Evolutionary conservation across 2,888 invertebrate species (phyloP).

Genomic region (Mimas tiliae): DNA sequence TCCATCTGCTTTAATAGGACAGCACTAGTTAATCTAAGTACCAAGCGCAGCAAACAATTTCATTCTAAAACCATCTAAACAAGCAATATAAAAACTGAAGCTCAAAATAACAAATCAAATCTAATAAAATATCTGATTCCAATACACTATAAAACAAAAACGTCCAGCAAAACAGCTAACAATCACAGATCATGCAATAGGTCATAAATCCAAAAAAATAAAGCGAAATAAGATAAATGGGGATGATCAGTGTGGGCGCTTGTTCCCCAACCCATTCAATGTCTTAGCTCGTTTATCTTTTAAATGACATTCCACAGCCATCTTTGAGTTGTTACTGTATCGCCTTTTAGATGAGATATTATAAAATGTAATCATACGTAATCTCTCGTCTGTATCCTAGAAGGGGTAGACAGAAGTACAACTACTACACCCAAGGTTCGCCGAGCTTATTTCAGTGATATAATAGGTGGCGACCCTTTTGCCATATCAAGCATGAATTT

Average conservation of each 20-base stretch:
- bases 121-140: background rate
- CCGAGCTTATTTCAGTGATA: no score
- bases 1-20: no score
- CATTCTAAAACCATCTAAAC: no score
- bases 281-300: conserved; percentile 28
- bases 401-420: no score
- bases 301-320: conserved; percentile 19
- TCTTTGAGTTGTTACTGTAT: background rate
- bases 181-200: background rate
- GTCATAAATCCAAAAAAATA: conserved; percentile 8
- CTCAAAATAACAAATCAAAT: background rate
- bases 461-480: no score
- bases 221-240: conserved; percentile 21
- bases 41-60: no score
- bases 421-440: no score
- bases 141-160: background rate
- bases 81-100: no score
- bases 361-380: no score
- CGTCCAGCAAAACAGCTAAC: background rate
- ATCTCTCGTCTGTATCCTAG: no score
- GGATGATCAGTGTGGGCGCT: background rate
- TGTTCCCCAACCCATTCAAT: conserved; percentile 23
- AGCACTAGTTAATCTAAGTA: no score
- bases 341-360: background rate
- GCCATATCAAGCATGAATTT: no score